Conservation (phyloP, 2,113 vertebrate species). For the Caracal caracal region DNA sequence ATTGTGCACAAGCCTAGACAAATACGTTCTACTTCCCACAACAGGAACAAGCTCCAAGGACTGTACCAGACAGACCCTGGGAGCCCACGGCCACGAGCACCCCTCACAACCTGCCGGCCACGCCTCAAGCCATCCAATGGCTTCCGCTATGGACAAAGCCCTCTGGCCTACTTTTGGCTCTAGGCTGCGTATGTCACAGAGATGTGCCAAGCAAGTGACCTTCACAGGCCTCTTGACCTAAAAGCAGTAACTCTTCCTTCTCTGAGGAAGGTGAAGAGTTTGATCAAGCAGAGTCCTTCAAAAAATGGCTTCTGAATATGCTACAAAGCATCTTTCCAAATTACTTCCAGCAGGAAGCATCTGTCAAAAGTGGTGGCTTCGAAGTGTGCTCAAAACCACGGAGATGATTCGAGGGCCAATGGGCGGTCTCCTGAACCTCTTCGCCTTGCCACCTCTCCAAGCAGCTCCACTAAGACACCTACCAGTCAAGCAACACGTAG, state of each 20-base stretch:
- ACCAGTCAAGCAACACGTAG: neutral
- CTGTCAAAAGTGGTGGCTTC: neutral
- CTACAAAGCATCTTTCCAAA: neutral
- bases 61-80: neutral
- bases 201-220: neutral
- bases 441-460: neutral
- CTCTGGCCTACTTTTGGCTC: neutral
- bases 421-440: neutral
- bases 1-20: neutral
- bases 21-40: neutral
- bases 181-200: neutral
- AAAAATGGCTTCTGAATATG: neutral
- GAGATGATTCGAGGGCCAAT: neutral
- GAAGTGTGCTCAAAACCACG: neutral
- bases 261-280: neutral
- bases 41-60: neutral
- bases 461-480: neutral
- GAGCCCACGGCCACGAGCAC: too few relatives aligned
- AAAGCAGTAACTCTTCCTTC: neutral
- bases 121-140: neutral
- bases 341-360: neutral
- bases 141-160: rapidly evolving
- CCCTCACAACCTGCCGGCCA: neutral
- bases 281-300: neutral
- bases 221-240: neutral